Evolutionary conservation across 92 coral and sea anemone species (phyloP).

Genomic region (Epizoanthus illoricatus): DNA sequence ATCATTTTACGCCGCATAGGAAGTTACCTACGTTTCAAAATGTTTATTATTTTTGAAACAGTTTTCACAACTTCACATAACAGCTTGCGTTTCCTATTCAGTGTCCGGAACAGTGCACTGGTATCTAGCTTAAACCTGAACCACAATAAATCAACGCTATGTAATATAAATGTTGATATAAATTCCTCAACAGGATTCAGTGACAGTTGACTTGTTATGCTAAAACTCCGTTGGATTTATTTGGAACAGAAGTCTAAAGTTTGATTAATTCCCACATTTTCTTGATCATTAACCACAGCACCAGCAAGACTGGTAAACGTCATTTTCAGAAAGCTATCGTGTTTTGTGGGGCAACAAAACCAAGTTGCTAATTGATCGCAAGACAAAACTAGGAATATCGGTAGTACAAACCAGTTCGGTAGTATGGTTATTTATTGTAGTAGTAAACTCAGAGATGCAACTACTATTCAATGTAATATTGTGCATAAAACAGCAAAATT

Average conservation of each 20-base stretch:
- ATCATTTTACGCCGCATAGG: background rate
- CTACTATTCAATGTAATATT: conserved; percentile 1
- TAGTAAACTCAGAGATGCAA: conserved; percentile 14
- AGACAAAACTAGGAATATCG: conserved; percentile 6
- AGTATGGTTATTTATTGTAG: conserved; percentile 6
- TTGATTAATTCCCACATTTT: background rate
- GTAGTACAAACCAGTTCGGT: background rate
- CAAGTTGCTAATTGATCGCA: conserved; percentile 2
- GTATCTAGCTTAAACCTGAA: background rate
- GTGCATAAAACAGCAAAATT: background rate
- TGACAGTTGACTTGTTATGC: background rate
- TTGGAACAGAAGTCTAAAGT: background rate
- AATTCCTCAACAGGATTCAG: background rate
- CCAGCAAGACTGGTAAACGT: conserved; percentile 4
- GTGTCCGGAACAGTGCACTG: background rate
- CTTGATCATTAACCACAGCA: conserved; percentile 23
- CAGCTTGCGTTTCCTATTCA: conserved; percentile 3
- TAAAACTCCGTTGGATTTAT: background rate
- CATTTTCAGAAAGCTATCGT: background rate
- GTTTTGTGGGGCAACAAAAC: background rate
- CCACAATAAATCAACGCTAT: background rate
- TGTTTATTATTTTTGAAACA: background rate
- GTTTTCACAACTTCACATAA: background rate
- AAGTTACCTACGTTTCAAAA: background rate
- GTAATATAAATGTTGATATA: background rate